Evolutionary conservation across 1,140 invertebrate species (phyloP), one percentile per base, ranked within the genome.

Genomic region (Hyles vespertilio): DNA sequence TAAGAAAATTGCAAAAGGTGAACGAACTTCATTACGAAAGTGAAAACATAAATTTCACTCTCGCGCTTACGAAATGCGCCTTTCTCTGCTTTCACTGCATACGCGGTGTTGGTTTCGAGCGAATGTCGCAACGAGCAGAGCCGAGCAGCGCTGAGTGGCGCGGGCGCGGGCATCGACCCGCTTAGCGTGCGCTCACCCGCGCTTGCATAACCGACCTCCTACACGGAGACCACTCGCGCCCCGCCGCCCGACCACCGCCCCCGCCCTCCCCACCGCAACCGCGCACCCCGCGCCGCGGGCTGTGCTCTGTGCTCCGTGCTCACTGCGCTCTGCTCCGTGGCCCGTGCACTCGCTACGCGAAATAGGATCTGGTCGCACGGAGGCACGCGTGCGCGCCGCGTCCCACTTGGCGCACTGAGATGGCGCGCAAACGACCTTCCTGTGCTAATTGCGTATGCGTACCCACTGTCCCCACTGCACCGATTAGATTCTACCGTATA

Each of bases 1-100:
- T 40, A 43, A 22, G 51, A 54, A 54, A 54, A 46, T 12, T 59
- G 46, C 55, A 22, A 3, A 62, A 67, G 81, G 67, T 69, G 74
- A 72, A 77, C 75, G 77, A 82, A 84, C 84, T 40, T 74, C 67
- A 69, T 78, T 77, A 83, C 73, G 83, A 88, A 88, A 88, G 85
- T 88, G 87, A 88, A 88, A 87, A 81, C 73, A 81, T 56, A 79
- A 87, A 87, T 89, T 88, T 88, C 87, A 87, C 84, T 89, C 83
- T 87, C 84, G 65, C 75, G 79, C 78, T 88, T 88, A 88, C 85
- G 84, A 88, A 88, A 88, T 77, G 72, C 67, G 79, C 84, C 85
- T 88, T 88, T 88, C 85, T 88, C 85, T 81, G 82, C 84, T 88
- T 88, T 89, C 87, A 84, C 87, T 76, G 73, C 64, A 73, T 64